phyloP scores from a whole-genome alignment of 2,888 invertebrate species.

The Drosophila villosipedis region DNA sequence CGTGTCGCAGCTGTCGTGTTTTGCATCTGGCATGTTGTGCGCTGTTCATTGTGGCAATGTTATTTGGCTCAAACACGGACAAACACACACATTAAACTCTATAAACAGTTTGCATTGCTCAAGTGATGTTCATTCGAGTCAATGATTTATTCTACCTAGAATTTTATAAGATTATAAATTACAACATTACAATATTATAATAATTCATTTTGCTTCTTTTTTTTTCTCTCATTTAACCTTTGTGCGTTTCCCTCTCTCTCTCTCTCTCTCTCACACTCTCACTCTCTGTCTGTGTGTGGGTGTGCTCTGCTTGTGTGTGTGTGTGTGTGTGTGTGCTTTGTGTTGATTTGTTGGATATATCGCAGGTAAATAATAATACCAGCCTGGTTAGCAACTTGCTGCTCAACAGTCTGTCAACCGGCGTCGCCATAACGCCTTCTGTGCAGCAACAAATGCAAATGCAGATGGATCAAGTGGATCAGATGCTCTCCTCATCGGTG shows the following conservation, averaged over 20 bases:
- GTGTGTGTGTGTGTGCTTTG: background rate
- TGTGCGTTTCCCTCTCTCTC: background rate
- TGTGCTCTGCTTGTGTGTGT: background rate
- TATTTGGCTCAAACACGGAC: background rate
- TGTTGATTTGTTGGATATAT: constrained; percentile 3
- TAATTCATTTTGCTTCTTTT: background rate
- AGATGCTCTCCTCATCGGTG: constrained; percentile 42
- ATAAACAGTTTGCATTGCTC: background rate
- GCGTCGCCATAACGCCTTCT: constrained; percentile 50
- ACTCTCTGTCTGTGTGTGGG: background rate
- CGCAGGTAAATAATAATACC: constrained; percentile 75
- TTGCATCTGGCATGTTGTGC: background rate
- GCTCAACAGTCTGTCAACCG: constrained; percentile 62
- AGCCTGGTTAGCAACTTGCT: constrained; percentile 50
- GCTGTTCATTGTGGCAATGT: background rate
- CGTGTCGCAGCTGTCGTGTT: background rate
- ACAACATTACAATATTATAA: background rate
- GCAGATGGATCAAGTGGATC: constrained; percentile 59
- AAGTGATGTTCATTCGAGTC: background rate
- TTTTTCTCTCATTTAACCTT: background rate
- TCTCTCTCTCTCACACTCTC: background rate
- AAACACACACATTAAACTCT: background rate
- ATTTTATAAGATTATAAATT: background rate
- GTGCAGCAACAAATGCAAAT: constrained; percentile 43
- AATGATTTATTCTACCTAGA: background rate